phyloP scores from a whole-genome alignment of 1,140 invertebrate genomes.

The Maniola jurtina region DNA sequence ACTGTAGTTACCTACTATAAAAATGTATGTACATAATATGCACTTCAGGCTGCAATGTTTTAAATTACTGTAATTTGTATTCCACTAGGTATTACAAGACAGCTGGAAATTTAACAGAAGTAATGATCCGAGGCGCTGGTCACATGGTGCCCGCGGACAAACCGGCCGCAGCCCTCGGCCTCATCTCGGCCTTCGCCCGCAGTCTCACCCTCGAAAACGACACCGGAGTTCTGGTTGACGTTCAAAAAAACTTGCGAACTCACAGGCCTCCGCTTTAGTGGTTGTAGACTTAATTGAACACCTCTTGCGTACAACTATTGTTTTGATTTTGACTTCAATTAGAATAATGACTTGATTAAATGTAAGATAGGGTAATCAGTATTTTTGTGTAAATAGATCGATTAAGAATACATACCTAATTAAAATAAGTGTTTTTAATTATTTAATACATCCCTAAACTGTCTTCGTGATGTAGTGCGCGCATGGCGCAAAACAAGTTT shows the following conservation, averaged over 20 bases:
- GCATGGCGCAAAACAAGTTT: too few relatives aligned
- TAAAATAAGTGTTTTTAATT: too few relatives aligned
- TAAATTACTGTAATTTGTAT: neutral
- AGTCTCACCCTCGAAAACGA: constrained; percentile 50
- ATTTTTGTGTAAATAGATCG: constrained; percentile 22
- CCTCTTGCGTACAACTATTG: constrained; percentile 12
- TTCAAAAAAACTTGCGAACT: constrained; percentile 52
- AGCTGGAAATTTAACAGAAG: constrained; percentile 81
- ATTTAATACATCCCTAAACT: neutral
- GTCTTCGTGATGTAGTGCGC: too few relatives aligned
- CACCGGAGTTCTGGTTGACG: constrained; percentile 50
- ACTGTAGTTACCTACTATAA: too few relatives aligned
- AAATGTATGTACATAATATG: too few relatives aligned
- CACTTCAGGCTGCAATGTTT: too few relatives aligned
- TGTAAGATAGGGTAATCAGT: neutral
- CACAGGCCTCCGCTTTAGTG: constrained; percentile 32
- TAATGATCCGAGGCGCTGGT: constrained; percentile 82
- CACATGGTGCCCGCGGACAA: constrained; percentile 85
- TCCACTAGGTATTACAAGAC: constrained; percentile 80
- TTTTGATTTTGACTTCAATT: constrained; percentile 23
- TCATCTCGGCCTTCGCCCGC: constrained; percentile 69
- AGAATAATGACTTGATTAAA: constrained; percentile 7
- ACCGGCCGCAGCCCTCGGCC: constrained; percentile 69
- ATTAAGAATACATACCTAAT: constrained; percentile 1
- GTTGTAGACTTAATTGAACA: constrained; percentile 14